Evolutionary conservation across 2,888 invertebrate species (phyloP).

Genomic region (Cephus nigrinus): DNA sequence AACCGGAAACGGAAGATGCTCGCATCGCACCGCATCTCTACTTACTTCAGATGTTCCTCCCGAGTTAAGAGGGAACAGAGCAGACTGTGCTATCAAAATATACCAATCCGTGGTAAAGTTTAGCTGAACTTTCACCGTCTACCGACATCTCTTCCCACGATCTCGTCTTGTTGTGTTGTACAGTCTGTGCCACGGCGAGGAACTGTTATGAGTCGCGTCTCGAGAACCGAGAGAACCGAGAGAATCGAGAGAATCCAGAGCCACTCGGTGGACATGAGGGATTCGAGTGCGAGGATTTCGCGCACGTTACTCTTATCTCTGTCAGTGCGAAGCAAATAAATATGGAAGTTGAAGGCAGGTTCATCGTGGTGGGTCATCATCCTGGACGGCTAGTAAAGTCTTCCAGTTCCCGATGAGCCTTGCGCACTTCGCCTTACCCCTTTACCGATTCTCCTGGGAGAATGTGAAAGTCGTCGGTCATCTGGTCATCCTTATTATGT

Average conservation of each 20-base stretch:
- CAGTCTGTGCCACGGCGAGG: background rate
- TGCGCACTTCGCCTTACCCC: background rate
- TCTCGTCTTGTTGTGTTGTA: constrained; percentile 19
- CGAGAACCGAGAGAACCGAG: no score
- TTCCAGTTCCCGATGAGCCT: background rate
- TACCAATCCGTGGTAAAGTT: constrained; percentile 34
- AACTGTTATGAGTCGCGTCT: background rate
- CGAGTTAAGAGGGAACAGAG: constrained; percentile 15
- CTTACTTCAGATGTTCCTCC: background rate
- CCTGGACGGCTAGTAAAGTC: no score
- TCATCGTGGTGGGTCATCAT: no score
- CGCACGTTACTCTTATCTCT: no score
- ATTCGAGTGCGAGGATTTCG: no score
- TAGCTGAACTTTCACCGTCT: constrained; percentile 45
- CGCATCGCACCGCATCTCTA: background rate
- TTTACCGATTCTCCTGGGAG: constrained; percentile 24
- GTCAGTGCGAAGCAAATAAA: no score
- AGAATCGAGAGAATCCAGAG: no score
- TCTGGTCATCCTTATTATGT: constrained; percentile 34
- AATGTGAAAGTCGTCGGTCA: constrained; percentile 46
- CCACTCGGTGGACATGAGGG: no score
- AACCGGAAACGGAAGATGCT: constrained; percentile 24
- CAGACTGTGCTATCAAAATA: constrained; percentile 34
- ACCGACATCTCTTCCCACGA: constrained; percentile 28
- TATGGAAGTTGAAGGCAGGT: no score